Conservation (phyloP, 2,888 invertebrate species). For the Hemithea aestivaria region DNA sequence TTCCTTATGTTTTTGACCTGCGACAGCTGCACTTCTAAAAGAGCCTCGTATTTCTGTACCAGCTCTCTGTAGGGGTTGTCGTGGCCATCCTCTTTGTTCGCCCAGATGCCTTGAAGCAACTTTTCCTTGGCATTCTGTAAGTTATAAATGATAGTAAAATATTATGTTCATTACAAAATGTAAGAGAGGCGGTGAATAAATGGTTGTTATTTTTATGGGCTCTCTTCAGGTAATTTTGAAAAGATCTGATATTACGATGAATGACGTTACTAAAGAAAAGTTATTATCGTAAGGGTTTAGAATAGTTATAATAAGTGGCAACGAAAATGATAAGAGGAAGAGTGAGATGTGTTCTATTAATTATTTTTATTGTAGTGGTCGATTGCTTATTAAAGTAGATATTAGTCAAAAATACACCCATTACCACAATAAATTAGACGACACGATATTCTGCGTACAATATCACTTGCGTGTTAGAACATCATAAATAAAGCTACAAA, state of each 20-base stretch:
- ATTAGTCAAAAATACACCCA: slow-evolving; percentile 73
- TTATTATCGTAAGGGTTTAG: slow-evolving; percentile 6
- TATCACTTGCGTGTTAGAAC: slow-evolving; percentile 29
- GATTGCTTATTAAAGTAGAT: no score
- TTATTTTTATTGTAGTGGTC: no score
- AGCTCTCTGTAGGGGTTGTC: slow-evolving; percentile 88
- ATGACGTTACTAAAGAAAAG: slow-evolving; percentile 17
- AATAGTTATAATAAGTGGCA: slow-evolving; percentile 5
- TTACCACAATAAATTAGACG: slow-evolving; percentile 49
- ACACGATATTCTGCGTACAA: slow-evolving; percentile 19
- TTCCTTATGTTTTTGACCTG: slow-evolving; percentile 77
- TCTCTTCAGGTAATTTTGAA: slow-evolving; percentile 10
- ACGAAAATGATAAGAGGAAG: slow-evolving; percentile 7
- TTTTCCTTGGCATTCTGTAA: slow-evolving; percentile 74
- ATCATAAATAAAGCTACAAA: slow-evolving; percentile 9
- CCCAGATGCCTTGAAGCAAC: slow-evolving; percentile 74
- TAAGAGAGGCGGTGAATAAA: slow-evolving; percentile 6
- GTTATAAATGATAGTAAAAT: slow-evolving; percentile 15
- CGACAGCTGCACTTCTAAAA: slow-evolving; percentile 86
- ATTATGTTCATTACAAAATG: not conserved
- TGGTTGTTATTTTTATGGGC: slow-evolving; percentile 18
- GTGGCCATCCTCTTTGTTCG: slow-evolving; percentile 72
- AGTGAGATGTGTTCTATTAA: no score
- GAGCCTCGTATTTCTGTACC: slow-evolving; percentile 91
- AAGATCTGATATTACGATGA: slow-evolving; percentile 8